Conservation (phyloP, 2,113 vertebrate genomes). For the Zootoca vivipara region DNA sequence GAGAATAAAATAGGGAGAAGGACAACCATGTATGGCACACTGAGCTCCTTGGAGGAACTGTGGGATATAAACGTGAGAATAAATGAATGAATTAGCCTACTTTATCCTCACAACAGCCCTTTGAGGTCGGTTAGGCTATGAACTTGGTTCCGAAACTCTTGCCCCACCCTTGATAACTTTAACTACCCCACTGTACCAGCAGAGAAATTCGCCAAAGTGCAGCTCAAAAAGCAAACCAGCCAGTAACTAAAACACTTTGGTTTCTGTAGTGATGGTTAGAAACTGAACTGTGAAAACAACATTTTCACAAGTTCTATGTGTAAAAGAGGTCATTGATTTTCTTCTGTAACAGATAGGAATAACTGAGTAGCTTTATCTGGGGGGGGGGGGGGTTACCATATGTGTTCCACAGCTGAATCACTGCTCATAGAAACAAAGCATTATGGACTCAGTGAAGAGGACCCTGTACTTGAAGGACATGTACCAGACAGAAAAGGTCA, state of each 20-base stretch:
- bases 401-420: not conserved
- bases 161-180: not conserved
- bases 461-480: not conserved
- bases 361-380: not conserved
- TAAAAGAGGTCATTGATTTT: not conserved
- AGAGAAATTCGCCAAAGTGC: not conserved
- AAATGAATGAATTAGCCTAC: too few species aligned
- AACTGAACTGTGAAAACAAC: not conserved
- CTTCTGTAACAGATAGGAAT: not conserved
- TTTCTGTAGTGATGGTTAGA: not conserved
- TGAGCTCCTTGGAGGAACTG: too few species aligned
- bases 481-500: not conserved
- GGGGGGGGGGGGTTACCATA: not conserved
- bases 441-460: not conserved
- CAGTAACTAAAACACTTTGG: not conserved
- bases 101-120: not conserved
- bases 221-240: not conserved
- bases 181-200: not conserved
- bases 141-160: not conserved
- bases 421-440: not conserved
- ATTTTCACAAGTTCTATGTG: not conserved
- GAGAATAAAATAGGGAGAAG: too few species aligned
- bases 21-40: too few species aligned
- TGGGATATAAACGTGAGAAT: too few species aligned
- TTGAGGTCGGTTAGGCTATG: not conserved